Percentiles rank a stretch among this genome's conserved stretches.
phyloP scores from a whole-genome alignment of 37 sponge, comb jelly and placozoan species.

The Aplysina aerophoba region DNA sequence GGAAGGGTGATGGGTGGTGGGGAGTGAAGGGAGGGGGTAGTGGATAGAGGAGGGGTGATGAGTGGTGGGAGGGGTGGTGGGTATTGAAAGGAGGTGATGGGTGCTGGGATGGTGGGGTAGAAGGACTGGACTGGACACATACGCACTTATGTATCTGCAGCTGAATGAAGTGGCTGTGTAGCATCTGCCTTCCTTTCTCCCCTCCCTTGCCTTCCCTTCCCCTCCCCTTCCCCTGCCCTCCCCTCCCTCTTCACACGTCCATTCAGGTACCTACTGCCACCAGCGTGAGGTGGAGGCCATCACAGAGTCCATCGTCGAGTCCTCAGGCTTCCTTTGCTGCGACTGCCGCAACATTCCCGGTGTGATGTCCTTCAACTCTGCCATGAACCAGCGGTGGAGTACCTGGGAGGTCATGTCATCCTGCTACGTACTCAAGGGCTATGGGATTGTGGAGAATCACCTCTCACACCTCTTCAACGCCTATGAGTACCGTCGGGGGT shows the following conservation, averaged over 20 bases:
- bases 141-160: not conserved
- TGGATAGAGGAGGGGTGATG: no score
- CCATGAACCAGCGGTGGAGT: slow-evolving; percentile 77
- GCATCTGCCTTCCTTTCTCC: not conserved
- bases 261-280: slow-evolving; percentile 92
- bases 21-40: no score
- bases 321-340: slow-evolving; percentile 80
- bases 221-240: not conserved
- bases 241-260: no score
- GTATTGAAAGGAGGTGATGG: no score
- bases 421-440: slow-evolving; percentile 89
- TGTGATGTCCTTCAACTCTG: slow-evolving; percentile 86
- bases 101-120: no score
- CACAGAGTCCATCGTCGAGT: slow-evolving; percentile 82
- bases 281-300: slow-evolving; percentile 96
- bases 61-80: no score
- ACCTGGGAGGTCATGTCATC: slow-evolving; percentile 96
- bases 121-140: not conserved
- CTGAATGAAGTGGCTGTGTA: not conserved
- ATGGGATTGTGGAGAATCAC: slow-evolving; percentile 90
- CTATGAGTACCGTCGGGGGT: slow-evolving; percentile 70
- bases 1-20: not conserved
- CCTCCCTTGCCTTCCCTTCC: not conserved
- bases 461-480: slow-evolving; percentile 86
- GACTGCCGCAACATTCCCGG: slow-evolving; percentile 78